Conservation (phyloP, 1,140 invertebrate genomes). For the Dolichoris vasculosae region DNA sequence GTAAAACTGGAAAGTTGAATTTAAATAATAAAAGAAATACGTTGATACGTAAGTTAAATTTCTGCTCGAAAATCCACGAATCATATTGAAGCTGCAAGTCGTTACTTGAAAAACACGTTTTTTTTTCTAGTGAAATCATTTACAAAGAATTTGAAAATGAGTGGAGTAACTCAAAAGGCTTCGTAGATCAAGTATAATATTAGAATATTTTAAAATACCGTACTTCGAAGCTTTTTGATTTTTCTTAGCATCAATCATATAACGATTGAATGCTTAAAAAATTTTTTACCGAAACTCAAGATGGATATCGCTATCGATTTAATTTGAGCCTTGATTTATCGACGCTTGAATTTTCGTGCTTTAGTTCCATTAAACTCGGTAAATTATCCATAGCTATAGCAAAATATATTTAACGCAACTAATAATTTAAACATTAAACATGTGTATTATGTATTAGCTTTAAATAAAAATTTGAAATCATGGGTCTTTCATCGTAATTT, state of each 20-base stretch:
- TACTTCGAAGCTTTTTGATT: constrained; percentile 36
- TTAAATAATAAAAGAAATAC: not conserved
- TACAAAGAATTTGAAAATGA: not conserved
- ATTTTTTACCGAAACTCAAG: not conserved
- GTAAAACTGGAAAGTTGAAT: not conserved
- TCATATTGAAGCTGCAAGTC: not conserved
- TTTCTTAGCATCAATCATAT: not conserved
- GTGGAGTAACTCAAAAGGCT: constrained; percentile 14
- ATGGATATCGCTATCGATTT: not conserved
- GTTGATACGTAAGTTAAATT: not conserved
- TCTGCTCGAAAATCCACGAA: constrained; percentile 41
- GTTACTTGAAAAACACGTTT: constrained; percentile 10
- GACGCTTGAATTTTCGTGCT: not conserved
- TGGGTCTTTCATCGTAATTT: not conserved
- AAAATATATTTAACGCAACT: not conserved
- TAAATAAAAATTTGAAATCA: not conserved
- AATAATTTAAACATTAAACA: not conserved
- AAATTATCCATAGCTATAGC: not conserved
- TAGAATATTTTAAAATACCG: constrained; percentile 28
- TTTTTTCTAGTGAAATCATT: not conserved
- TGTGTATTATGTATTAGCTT: not conserved
- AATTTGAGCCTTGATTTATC: not conserved
- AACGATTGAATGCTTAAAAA: constrained; percentile 10
- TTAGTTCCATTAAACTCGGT: not conserved
- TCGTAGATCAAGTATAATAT: not conserved